Evolutionary conservation across 2,888 invertebrate genomes (phyloP), one percentile per base, ranked within the genome.

Genomic region (Epicampocera succincta): DNA sequence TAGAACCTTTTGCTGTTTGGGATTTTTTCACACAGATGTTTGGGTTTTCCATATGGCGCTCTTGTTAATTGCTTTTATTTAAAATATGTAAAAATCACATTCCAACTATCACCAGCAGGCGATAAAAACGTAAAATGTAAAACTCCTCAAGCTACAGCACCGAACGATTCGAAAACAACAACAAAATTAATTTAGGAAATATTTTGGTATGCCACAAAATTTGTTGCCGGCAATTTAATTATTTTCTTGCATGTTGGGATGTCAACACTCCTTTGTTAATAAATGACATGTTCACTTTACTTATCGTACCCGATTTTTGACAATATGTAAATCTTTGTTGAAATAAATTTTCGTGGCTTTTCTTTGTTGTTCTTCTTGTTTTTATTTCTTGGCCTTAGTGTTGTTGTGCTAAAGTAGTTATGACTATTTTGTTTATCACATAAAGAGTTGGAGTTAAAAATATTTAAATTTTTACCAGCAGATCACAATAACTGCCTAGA

Each of bases 21-120:
- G 19, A 13, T 72, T 69, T 69, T 60, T n/a, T 66, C 21, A 56
- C 71, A 74, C 78, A 78, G 58, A 82, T 82, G 78, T 82, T 78
- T 46, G 72, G 74, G 25, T 82, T 74, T 78, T 60, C 71, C 69
- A 46, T 60, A 69, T 52, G 77, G 44, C 44, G 65, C 38, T 74
- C 54, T 63, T 50, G 61, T 60, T 65, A 44, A 33, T 33, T 9
- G 33, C 1, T 76, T 68, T 60, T 60, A 44, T 52, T 52, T 40
- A 4, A 60, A 69, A 69, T 38, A 68, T 66, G 19, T 44, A 78
- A 50, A 65, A 66, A 65, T 60, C 33, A 46, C 56, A 65, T 44
- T 52, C 1, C 33, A 8, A 38, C 44, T 19, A 69, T 76, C 46
- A 72, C 13, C 44, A 17, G 73, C n/a, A 63, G 19, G 21, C 71